phyloP scores from a whole-genome alignment of 2,797 vertebrate species.

The Mormyrus hasselquistii region DNA sequence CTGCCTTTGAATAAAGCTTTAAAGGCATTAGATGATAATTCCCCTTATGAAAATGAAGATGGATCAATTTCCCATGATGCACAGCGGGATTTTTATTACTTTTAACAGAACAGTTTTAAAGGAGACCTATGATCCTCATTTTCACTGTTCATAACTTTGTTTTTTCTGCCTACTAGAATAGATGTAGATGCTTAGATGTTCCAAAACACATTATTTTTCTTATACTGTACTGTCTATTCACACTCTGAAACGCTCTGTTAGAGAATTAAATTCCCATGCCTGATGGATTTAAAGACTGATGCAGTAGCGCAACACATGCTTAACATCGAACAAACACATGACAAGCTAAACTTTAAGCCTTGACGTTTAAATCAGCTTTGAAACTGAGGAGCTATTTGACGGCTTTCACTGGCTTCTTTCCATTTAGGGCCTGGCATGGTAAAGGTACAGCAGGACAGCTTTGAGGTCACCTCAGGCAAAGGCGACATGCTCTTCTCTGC shows the following conservation, averaged over 20 bases:
- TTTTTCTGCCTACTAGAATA: background rate
- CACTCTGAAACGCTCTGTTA: background rate
- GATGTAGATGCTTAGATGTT: background rate
- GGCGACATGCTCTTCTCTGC: slow-evolving; percentile 79
- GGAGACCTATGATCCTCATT: background rate
- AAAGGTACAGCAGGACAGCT: slow-evolving; percentile 67
- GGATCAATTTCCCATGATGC: slow-evolving; percentile 21
- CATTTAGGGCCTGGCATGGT: slow-evolving; percentile 76
- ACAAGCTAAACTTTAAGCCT: background rate
- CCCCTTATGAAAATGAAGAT: background rate
- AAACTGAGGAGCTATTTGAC: background rate
- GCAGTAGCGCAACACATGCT: background rate
- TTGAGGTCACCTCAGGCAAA: slow-evolving; percentile 73
- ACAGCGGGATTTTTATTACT: slow-evolving; percentile 25
- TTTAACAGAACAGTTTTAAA: slow-evolving; percentile 4
- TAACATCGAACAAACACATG: background rate
- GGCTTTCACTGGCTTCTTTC: background rate
- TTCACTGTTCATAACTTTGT: background rate
- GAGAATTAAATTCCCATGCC: background rate
- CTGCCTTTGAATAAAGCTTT: slow-evolving; percentile 32
- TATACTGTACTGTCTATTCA: background rate
- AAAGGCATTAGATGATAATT: slow-evolving; percentile 24
- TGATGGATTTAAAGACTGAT: background rate
- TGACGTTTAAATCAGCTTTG: background rate
- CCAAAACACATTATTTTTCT: background rate